phyloP scores from a whole-genome alignment of 92 coral and sea anemone genomes.

The Heliopora coerulea region DNA sequence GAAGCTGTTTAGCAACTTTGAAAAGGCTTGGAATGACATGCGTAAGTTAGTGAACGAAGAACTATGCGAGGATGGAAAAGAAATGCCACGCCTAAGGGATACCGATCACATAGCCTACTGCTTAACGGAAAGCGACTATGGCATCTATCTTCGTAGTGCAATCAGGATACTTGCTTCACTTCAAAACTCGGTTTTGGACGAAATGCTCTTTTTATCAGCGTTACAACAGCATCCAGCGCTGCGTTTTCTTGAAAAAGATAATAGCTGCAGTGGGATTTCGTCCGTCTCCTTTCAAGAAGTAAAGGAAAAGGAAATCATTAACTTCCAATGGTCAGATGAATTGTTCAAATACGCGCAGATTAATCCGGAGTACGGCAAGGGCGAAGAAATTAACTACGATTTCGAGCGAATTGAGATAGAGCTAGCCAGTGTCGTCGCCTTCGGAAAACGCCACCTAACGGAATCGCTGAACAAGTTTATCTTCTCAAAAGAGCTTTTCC shows the following conservation, averaged over 20 bases:
- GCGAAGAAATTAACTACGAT: conserved; percentile 72
- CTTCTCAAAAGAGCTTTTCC: conserved; percentile 91
- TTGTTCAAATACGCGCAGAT: conserved; percentile 74
- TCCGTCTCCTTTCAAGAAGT: conserved; percentile 83
- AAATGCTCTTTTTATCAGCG: conserved; percentile 64
- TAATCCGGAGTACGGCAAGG: conserved; percentile 80
- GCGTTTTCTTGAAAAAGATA: conserved; percentile 58
- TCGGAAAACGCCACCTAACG: conserved; percentile 74
- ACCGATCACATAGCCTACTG: conserved; percentile 69
- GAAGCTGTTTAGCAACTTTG: conserved; percentile 59
- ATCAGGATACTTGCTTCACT: conserved; percentile 58
- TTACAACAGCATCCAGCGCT: conserved; percentile 70
- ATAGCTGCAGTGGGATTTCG: conserved; percentile 49
- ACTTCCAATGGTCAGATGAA: conserved; percentile 77
- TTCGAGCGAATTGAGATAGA: conserved; percentile 81
- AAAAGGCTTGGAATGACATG: conserved; percentile 63
- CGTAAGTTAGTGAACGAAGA: conserved; percentile 53
- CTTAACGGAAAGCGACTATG: conserved; percentile 68
- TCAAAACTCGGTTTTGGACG: conserved; percentile 77
- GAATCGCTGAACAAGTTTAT: conserved; percentile 71
- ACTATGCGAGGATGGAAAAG: conserved; percentile 24
- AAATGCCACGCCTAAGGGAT: conserved; percentile 70
- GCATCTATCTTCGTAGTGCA: conserved; percentile 66
- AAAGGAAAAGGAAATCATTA: conserved; percentile 76
- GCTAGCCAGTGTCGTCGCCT: conserved; percentile 64